These are phyloP conservation scores for Gallinago stenura DNA, from an alignment of 2,797 vertebrate genomes.

Conservation along the genomic window DNA sequence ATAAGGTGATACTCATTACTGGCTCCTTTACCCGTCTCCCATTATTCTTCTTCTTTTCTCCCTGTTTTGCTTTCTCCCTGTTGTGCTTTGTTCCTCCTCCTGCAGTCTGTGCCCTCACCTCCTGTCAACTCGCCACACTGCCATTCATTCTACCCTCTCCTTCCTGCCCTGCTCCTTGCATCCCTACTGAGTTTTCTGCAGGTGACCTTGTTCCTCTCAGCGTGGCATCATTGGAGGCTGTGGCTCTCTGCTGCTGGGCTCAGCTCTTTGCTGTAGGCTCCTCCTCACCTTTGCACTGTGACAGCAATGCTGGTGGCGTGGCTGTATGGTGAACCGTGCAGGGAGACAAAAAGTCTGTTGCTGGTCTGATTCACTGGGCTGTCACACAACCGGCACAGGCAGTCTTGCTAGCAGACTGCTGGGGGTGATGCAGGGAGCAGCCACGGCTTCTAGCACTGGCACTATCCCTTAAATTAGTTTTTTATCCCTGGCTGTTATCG, in stretches of 20 bases:
- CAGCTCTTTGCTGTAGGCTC: neutral
- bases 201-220: neutral
- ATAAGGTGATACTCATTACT: neutral
- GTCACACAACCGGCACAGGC: neutral
- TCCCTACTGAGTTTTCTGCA: neutral
- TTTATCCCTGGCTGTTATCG: neutral
- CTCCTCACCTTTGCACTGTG: neutral
- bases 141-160: neutral
- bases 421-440: neutral
- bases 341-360: neutral
- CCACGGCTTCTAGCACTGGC: neutral
- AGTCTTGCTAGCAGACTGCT: neutral
- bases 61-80: neutral
- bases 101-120: neutral
- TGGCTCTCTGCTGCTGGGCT: neutral
- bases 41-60: neutral
- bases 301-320: neutral
- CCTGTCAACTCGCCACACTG: neutral
- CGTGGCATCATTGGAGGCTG: rapidly evolving
- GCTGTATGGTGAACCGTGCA: rapidly evolving
- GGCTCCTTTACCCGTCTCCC: neutral
- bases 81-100: neutral
- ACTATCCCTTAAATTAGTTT: neutral
- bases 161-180: neutral
- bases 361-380: neutral